A percentile compares a stretch with the other conserved stretches of the same genome.
These are phyloP conservation scores for Sogatella furcifera DNA, from an alignment of 1,140 invertebrate species.

Conservation along the genomic window DNA sequence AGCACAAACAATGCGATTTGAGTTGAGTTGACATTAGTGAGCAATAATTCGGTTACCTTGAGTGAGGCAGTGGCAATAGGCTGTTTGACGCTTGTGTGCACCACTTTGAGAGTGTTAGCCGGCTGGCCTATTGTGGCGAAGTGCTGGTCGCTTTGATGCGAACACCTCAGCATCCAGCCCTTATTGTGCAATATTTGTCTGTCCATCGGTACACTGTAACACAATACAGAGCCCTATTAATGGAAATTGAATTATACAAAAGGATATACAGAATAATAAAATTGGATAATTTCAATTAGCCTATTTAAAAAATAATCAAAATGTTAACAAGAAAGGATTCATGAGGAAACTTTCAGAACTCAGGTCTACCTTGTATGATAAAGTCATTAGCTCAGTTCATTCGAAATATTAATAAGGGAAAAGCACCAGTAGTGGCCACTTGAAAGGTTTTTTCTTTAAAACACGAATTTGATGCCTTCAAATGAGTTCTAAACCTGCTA, in stretches of 20 bases:
- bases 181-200: slow-evolving; percentile 42
- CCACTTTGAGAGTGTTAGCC: slow-evolving; percentile 45
- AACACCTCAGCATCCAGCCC: slow-evolving; percentile 42
- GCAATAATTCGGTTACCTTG: slow-evolving; percentile 20
- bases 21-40: too few relatives aligned
- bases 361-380: too few relatives aligned
- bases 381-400: too few relatives aligned
- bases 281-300: too few relatives aligned
- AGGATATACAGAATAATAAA: neutral
- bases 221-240: neutral
- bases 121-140: slow-evolving; percentile 47
- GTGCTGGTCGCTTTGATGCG: slow-evolving; percentile 40
- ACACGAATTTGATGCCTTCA: too few relatives aligned
- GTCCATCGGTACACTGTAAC: slow-evolving; percentile 41
- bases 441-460: too few relatives aligned
- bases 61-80: slow-evolving; percentile 39
- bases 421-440: too few relatives aligned
- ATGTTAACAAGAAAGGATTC: too few relatives aligned
- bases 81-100: slow-evolving; percentile 42
- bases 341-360: too few relatives aligned
- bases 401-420: too few relatives aligned
- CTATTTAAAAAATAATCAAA: too few relatives aligned
- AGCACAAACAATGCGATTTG: neutral
- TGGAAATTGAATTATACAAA: neutral
- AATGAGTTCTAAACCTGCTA: too few relatives aligned